Conservation (phyloP, 2,888 invertebrate genomes). For the Onchidella celtica region DNA sequence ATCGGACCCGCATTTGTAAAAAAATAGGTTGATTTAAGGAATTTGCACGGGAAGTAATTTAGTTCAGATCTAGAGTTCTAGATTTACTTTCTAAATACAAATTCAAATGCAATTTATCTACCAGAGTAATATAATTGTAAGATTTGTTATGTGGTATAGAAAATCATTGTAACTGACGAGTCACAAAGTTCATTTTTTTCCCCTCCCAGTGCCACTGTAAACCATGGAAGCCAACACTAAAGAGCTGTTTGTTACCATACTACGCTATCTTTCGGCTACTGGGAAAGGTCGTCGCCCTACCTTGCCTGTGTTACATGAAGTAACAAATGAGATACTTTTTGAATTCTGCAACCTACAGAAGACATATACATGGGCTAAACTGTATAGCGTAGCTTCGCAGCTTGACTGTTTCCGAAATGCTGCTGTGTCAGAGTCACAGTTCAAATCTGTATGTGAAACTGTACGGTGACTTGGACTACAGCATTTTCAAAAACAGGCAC, state of each 20-base stretch:
- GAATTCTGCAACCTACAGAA: background rate
- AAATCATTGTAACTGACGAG: no score
- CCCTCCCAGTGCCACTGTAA: no score
- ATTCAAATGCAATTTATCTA: no score
- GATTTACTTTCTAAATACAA: background rate
- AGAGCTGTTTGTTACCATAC: background rate
- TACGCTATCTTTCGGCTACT: background rate
- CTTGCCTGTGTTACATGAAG: background rate
- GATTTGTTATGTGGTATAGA: no score
- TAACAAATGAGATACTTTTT: background rate
- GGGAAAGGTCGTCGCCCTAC: background rate
- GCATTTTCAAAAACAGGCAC: background rate
- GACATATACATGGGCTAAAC: background rate
- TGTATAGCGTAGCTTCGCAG: background rate
- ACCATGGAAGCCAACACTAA: background rate
- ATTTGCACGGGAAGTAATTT: no score
- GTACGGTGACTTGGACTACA: background rate
- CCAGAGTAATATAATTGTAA: no score
- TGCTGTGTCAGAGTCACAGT: background rate
- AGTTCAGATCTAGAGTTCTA: background rate
- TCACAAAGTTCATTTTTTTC: background rate
- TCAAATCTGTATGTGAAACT: background rate
- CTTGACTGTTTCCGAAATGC: background rate
- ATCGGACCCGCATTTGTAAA: no score
- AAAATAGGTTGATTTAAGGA: no score